phyloP scores from a whole-genome alignment of 2,888 invertebrate genomes.

The Hypomecis punctinalis region DNA sequence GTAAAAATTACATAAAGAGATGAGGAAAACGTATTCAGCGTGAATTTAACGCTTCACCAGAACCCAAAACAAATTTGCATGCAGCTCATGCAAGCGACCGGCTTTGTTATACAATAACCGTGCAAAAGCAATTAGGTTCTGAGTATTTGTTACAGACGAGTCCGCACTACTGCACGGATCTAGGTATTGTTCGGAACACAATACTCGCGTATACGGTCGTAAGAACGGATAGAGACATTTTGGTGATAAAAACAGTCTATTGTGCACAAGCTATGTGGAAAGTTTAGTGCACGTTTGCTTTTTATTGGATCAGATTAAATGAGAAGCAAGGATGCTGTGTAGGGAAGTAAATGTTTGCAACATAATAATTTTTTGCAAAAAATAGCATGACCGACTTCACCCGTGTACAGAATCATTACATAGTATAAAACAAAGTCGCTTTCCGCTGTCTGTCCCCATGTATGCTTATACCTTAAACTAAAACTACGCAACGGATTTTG shows the following conservation, averaged over 20 bases:
- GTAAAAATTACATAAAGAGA: slow-evolving; percentile 1
- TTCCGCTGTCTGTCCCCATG: too few relatives aligned
- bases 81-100: slow-evolving; percentile 20
- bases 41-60: slow-evolving; percentile 9
- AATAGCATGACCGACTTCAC: too few relatives aligned
- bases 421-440: too few relatives aligned
- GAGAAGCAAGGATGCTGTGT: too few relatives aligned
- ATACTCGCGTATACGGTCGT: background rate
- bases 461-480: too few relatives aligned
- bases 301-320: too few relatives aligned
- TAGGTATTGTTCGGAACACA: slow-evolving; percentile 38
- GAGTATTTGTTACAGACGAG: slow-evolving; percentile 32
- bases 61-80: slow-evolving; percentile 26
- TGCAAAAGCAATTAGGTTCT: slow-evolving; percentile 33
- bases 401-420: too few relatives aligned
- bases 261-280: slow-evolving; percentile 12
- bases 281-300: background rate
- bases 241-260: slow-evolving; percentile 53
- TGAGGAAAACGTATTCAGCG: slow-evolving; percentile 1
- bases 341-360: too few relatives aligned
- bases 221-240: slow-evolving; percentile 28
- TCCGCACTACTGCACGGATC: slow-evolving; percentile 19
- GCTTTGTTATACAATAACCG: slow-evolving; percentile 26
- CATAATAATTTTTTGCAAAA: too few relatives aligned
- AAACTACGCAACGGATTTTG: too few relatives aligned